phyloP scores from a whole-genome alignment of 2,113 vertebrate genomes.

The Cyanoramphus novaezelandiae region DNA sequence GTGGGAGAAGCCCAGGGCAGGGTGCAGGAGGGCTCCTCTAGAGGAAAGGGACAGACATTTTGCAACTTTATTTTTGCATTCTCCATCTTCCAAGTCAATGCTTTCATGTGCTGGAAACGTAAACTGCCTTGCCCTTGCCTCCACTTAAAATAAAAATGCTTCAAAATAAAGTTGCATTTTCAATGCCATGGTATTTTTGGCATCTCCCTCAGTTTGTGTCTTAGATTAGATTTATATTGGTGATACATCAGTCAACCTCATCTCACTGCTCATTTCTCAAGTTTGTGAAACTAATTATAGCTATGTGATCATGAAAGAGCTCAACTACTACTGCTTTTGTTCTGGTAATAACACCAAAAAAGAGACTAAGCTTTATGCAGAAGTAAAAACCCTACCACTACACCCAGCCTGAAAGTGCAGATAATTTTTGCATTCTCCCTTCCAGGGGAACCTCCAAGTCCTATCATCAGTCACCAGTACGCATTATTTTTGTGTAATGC shows the following conservation, averaged over 20 bases:
- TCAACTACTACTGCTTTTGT: neutral
- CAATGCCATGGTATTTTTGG: neutral
- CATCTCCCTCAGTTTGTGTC: neutral
- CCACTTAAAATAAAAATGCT: rapidly evolving
- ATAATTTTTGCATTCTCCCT: neutral
- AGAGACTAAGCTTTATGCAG: neutral
- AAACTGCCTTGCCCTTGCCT: neutral
- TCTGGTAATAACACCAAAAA: neutral
- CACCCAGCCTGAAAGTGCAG: neutral
- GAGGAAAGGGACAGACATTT: neutral
- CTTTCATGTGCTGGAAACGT: neutral
- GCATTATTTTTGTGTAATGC: slow-evolving; percentile 18
- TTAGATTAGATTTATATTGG: neutral
- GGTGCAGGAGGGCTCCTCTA: neutral
- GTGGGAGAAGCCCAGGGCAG: neutral
- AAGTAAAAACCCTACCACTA: neutral
- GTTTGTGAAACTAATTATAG: slow-evolving; percentile 24
- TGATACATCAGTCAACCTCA: neutral
- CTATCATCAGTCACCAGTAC: neutral
- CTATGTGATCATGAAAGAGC: neutral
- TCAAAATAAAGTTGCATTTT: neutral
- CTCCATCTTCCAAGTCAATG: neutral
- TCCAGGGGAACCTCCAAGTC: neutral
- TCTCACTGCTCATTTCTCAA: neutral
- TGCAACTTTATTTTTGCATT: neutral